These are phyloP conservation scores for Drosophila ananassae DNA, from an alignment of 1,140 invertebrate genomes.

Conservation along the genomic window DNA sequence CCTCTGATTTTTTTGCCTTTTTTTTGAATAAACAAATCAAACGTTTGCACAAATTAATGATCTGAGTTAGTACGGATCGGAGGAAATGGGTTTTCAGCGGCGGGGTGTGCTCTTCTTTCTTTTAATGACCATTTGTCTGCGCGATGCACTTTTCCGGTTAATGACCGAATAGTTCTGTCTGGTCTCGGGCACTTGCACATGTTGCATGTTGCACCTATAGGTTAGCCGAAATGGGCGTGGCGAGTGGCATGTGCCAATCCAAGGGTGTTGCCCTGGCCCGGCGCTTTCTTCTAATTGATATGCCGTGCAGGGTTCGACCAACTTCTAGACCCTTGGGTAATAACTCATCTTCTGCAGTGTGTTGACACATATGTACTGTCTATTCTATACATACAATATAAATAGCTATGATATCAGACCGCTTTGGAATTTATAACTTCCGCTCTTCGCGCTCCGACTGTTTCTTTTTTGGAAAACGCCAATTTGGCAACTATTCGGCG, in stretches of 20 bases:
- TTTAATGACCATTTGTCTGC: conserved; percentile 50
- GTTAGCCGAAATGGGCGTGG: conserved; percentile 27
- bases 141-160: conserved; percentile 69
- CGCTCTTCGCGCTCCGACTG: conserved; percentile 40
- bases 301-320: conserved; percentile 42
- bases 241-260: conserved; percentile 30
- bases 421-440: conserved; percentile 70
- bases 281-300: conserved; percentile 80
- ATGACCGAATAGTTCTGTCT: conserved; percentile 65
- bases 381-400: conserved; percentile 20
- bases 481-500: conserved; percentile 63
- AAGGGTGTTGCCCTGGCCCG: conserved; percentile 56
- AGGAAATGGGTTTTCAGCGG: background rate
- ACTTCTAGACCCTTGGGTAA: conserved; percentile 49
- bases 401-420: conserved; percentile 71
- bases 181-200: conserved; percentile 30
- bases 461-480: conserved; percentile 44
- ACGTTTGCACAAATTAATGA: conserved; percentile 68
- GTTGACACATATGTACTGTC: conserved; percentile 24
- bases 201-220: conserved; percentile 50
- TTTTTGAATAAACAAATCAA: conserved; percentile 70
- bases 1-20: conserved; percentile 5
- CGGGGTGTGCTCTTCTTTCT: conserved; percentile 13
- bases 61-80: conserved; percentile 12
- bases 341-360: conserved; percentile 46